Base-by-base conservation (phyloP, 53 echinoderm and acorn worm species). In the Arbacia lixula region DNA sequence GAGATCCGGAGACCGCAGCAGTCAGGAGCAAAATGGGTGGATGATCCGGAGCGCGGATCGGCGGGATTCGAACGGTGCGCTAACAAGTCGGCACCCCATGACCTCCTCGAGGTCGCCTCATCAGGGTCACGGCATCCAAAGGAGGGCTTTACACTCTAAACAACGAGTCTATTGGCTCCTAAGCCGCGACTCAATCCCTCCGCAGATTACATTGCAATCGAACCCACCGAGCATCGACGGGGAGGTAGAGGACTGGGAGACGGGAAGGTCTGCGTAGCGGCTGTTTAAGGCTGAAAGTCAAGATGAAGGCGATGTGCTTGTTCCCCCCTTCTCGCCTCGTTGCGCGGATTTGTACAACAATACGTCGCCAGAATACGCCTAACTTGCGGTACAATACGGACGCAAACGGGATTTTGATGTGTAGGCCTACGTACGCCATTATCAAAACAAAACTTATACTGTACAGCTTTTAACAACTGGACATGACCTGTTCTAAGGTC, bases 71-170 rank as follows among this genome's bases (percentile, higher is more conserved):
- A 46, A 32, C 53, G 72, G 72, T 30, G 25, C 72, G 74, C 74
- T 74, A 74, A 74, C 74, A 74, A 74, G 74, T 74, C 74, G 74
- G 49, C 74, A 52, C 49, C 29, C 53, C 30, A 20, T 74, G 74
- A 74, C 74, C 74, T 74, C 31, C 9, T 33, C 74, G 51, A 31
- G 53, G 52, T 74, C 74, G 52, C 33, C 54, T 53, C 74, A 52
- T 14, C 58, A 58, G 46, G 82, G 82, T 81, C 43, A 63, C 34
- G 82, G 46, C 82, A 46, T 63, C 43, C n/a, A 33, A 63, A 81
- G 46, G 82, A 63, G 64, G 46, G 82, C 41, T 81, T 81, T 81
- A 49, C 82, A 81, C 82, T 81, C 82, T 33, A 81, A 81, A 81
- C 82, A 81, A 62, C 82, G 63, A 81, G 63, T 81, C 82, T 81